Base-by-base conservation (phyloP, 2,113 vertebrate species). In the Dasypus novemcinctus region DNA sequence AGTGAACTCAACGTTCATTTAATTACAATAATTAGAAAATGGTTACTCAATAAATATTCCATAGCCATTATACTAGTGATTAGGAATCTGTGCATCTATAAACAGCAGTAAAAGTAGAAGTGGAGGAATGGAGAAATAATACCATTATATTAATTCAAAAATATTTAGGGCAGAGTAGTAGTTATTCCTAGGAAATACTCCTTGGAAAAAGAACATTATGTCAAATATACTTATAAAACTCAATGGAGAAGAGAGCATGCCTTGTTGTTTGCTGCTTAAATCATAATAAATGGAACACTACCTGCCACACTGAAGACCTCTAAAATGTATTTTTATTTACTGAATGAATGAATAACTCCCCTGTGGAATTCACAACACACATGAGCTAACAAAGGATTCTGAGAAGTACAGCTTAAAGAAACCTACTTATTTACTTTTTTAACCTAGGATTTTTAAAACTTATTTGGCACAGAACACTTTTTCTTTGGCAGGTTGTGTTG, bases 131-230 rank as follows among this genome's bases (percentile, higher is more conserved):
- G 5, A n/a, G 4, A 78, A 36, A 79, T 81, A 20, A 79, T n/a
- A 71, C 29, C 64, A 43, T 15, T 18, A 61, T 38, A 59, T 91
- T 78, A 91, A 94, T 64, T 86, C 25, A 21, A 93, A 87, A 95
- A 63, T 86, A 84, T 76, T 83, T 33, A 57, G 1, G 23, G 8
- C 18, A 75, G 14, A 92, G 21, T 46, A 80, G 12, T 52, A 90
- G 31, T 41, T 75, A 86, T 49, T 88, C 13, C 59, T 74, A 92
- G 46, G 63, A 83, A 20, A 87, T 20, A 72, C 1, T 64, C 13
- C 23, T 54, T 66, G n/a, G 66, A 87, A 17, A 74, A 91, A 80
- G 5, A 95, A 74, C 54, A 64, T 1, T 43, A n/a, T 33, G 9
- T 75, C 17, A 83, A 27, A 43, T 27, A 74, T 14, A 12, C 46